Evolutionary conservation across 2,113 vertebrate species (phyloP).

Genomic region (Marmota flaviventris): DNA sequence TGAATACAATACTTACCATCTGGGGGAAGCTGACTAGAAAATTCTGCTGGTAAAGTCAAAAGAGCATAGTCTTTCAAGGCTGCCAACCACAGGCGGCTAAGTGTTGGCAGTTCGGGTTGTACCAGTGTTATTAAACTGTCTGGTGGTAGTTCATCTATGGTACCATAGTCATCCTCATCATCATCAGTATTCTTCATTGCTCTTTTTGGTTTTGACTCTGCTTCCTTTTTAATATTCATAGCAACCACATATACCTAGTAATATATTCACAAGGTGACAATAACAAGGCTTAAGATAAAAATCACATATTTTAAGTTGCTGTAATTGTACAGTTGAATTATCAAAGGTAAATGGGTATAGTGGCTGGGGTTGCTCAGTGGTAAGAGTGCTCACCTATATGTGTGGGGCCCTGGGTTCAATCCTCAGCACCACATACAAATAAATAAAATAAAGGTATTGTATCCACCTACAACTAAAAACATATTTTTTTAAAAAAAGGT

Average conservation of each 20-base stretch:
- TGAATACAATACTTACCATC: constrained; percentile 90
- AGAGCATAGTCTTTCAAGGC: constrained; percentile 97
- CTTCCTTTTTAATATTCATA: constrained; percentile 98
- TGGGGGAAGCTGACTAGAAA: constrained; percentile 98
- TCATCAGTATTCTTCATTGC: constrained; percentile 91
- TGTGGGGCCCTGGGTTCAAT: too few species aligned
- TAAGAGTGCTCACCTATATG: too few species aligned
- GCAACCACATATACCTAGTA: constrained; percentile 96
- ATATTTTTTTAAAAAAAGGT: background rate
- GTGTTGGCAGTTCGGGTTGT: constrained; percentile 95
- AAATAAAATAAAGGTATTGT: too few species aligned
- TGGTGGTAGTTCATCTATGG: constrained; percentile 93
- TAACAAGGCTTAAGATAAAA: constrained; percentile 46
- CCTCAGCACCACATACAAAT: too few species aligned
- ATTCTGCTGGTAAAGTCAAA: constrained; percentile 97
- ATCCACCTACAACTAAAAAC: too few species aligned
- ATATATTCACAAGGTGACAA: constrained; percentile 63
- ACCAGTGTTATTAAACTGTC: constrained; percentile 98
- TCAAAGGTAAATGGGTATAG: background rate
- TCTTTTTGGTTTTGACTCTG: constrained; percentile 91
- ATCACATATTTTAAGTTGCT: constrained; percentile 25
- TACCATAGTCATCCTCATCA: constrained; percentile 92
- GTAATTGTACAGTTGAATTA: constrained; percentile 39
- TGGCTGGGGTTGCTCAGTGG: too few species aligned
- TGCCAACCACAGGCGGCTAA: constrained; percentile 97